These are phyloP conservation scores for Caenorhabditis virilis DNA, from an alignment of 2,888 invertebrate genomes.

Conservation along the genomic window DNA sequence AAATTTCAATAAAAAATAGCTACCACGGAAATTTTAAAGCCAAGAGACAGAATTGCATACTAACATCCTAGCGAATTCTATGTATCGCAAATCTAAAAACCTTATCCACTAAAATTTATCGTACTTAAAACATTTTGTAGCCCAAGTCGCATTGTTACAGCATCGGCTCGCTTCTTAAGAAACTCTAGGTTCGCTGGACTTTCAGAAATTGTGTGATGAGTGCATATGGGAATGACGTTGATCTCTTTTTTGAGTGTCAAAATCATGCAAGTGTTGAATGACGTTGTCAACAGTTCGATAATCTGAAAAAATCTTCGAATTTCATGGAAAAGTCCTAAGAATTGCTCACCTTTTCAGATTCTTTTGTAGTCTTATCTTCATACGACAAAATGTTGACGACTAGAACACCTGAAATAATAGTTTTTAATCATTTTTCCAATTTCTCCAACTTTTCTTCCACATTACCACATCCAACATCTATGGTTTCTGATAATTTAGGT, in stretches of 20 bases:
- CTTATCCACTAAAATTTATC: slow-evolving; percentile 30
- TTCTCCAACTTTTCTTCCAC: too few relatives aligned
- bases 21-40: slow-evolving; percentile 1
- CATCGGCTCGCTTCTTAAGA: slow-evolving; percentile 21
- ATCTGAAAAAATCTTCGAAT: slow-evolving; percentile 18
- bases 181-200: slow-evolving; percentile 19
- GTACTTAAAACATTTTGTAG: slow-evolving; percentile 29
- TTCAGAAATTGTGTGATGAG: slow-evolving; percentile 26
- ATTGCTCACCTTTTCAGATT: slow-evolving; percentile 5
- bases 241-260: slow-evolving; percentile 33
- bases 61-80: too few relatives aligned
- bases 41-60: too few relatives aligned
- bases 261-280: slow-evolving; percentile 35
- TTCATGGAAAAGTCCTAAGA: slow-evolving; percentile 1
- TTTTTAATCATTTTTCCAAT: too few relatives aligned
- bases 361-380: slow-evolving; percentile 9
- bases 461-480: too few relatives aligned
- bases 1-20: too few relatives aligned
- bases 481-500: too few relatives aligned
- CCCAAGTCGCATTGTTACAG: slow-evolving; percentile 28
- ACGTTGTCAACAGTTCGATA: slow-evolving; percentile 15
- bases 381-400: slow-evolving; percentile 38
- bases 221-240: slow-evolving; percentile 32
- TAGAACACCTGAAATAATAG: too few relatives aligned
- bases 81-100: too few relatives aligned